Base-by-base conservation (phyloP, 2,888 invertebrate species). In the Phortica magna region DNA sequence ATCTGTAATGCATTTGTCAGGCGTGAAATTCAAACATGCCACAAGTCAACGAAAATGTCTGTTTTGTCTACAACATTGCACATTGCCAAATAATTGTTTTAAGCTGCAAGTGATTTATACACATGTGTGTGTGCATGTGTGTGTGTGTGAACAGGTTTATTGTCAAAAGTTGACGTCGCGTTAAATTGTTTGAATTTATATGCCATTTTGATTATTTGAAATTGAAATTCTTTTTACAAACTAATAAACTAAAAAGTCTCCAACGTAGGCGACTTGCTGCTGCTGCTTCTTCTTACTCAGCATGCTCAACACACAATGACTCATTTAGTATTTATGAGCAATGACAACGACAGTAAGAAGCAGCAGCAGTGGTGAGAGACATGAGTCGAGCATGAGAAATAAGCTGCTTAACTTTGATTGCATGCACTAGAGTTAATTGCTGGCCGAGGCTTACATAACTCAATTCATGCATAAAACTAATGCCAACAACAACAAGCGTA, bases 21-120 rank as follows among this genome's bases (percentile, higher is more conserved):
- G 65, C 74, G 65, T 74, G 74, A 74, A 74, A 74, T 74, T 74
- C 53, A 55, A 65, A 65, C 61, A 43, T 43, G 64, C 41, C 64
- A 64, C 64, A 64, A 64, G 64, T 64, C 64, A 31, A 12, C 64
- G 39, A 31, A 2, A 31, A 64, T 64, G 64, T 31, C 64, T 31
- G 31, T 14, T 19, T 64, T 31, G 22, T 4, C 31, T 31, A 31
- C 71, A 70, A 9, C 10, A 42, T 53, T 43, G 70, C 10, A 14
- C 70, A 55, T 19, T 14, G 12, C 10, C 17, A 57, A 19, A 71
- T 53, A 53, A 71, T 53, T 53, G 39, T 53, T 53, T 42, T 55
- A n/a, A 3, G 70, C 14, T 43, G 48, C 19, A 22, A 48, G 64
- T 64, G 14, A 64, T 64, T 64, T 64, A 14, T 48, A 31, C 3